Conservation (phyloP, 2,113 vertebrate species). For the Tychaedon coryphoeus region DNA sequence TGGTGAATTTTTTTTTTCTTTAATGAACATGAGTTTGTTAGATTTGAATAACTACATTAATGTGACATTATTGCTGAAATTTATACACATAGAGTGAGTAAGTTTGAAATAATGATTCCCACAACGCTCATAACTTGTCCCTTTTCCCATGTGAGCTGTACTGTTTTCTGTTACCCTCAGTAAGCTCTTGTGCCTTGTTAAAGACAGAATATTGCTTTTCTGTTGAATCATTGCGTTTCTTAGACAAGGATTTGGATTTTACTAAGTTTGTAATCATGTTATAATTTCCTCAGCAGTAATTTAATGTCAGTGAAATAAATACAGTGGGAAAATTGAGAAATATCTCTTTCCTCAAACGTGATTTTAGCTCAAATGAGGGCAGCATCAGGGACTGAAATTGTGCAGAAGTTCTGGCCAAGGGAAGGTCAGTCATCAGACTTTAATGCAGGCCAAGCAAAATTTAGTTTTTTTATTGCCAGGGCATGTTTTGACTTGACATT, state of each 20-base stretch:
- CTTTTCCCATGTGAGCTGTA: not conserved
- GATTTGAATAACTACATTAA: constrained; percentile 19
- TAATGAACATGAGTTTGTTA: not conserved
- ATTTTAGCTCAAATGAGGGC: not conserved
- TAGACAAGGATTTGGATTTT: not conserved
- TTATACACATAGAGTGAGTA: not conserved
- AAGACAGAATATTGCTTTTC: not conserved
- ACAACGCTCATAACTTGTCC: not conserved
- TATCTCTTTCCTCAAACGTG: not conserved
- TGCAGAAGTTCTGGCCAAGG: not conserved
- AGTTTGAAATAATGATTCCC: not conserved
- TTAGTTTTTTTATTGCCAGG: not conserved
- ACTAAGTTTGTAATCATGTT: not conserved
- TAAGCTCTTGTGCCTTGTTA: not conserved
- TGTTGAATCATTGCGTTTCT: not conserved
- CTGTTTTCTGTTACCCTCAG: not conserved
- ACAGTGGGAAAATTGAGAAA: not conserved
- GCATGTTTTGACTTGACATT: not conserved
- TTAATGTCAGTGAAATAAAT: not conserved
- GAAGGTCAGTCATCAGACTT: not conserved
- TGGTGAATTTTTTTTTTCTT: not conserved
- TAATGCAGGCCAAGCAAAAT: not conserved
- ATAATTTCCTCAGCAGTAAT: not conserved
- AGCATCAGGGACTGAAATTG: not conserved
- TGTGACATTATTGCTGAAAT: constrained; percentile 11